Conservation (phyloP, 2,888 invertebrate species). For the Nemotelus nigrinus region DNA sequence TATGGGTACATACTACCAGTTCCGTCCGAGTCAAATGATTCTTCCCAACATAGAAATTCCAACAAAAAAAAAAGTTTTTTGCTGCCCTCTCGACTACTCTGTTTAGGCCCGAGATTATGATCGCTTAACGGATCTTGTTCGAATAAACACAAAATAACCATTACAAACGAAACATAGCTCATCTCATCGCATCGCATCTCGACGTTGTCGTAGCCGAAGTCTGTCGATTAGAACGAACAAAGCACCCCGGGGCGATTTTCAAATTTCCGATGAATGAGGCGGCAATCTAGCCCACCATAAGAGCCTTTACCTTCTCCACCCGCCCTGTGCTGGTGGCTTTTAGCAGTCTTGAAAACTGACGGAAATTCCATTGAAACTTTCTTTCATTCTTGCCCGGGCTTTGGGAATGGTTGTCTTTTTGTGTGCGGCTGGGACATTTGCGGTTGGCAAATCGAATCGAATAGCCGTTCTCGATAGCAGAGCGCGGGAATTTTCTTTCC, state of each 20-base stretch:
- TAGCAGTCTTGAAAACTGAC: not conserved
- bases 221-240: not conserved
- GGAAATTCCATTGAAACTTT: conserved; percentile 33
- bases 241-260: conserved; percentile 33
- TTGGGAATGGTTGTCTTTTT: not conserved
- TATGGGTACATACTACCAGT: no score
- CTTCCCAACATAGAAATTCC: no score
- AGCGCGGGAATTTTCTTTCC: conserved; percentile 6
- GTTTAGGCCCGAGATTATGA: no score
- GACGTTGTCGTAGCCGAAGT: not conserved
- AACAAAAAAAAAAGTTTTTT: no score
- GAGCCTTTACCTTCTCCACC: conserved; percentile 16
- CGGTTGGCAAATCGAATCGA: not conserved
- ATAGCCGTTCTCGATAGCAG: no score
- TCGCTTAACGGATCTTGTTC: no score
- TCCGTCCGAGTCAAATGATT: no score
- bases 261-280: conserved; percentile 36
- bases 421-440: not conserved
- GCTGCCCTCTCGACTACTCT: no score
- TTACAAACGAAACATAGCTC: no score
- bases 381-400: not conserved
- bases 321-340: not conserved
- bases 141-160: no score
- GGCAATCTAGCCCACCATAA: not conserved
- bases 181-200: no score